Conservation (phyloP, 2,113 vertebrate genomes). For the Nerophis lumbriciformis region DNA sequence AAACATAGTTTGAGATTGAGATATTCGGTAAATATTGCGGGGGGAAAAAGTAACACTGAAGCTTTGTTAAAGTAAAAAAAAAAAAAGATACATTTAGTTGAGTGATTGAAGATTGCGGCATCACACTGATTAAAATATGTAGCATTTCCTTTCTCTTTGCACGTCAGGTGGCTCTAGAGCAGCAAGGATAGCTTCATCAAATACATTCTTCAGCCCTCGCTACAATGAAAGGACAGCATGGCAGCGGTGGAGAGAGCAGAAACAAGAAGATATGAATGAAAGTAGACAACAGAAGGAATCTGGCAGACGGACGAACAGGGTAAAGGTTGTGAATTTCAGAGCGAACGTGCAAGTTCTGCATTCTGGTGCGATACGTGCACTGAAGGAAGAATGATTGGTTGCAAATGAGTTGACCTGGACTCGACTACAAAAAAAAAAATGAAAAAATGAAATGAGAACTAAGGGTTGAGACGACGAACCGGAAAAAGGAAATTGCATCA, state of each 20-base stretch:
- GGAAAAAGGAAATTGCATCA: slow-evolving; percentile 63
- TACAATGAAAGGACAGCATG: slow-evolving; percentile 69
- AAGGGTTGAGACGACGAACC: slow-evolving; percentile 13
- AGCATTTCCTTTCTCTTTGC: slow-evolving; percentile 97
- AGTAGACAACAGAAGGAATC: slow-evolving; percentile 22
- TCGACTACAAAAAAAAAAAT: not conserved
- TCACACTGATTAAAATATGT: slow-evolving; percentile 67
- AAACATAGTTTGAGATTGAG: not conserved
- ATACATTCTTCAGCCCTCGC: slow-evolving; percentile 99
- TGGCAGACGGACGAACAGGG: slow-evolving; percentile 5
- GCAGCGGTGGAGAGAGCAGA: slow-evolving; percentile 79
- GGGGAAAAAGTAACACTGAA: not conserved
- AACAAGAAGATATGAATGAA: slow-evolving; percentile 69
- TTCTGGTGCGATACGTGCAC: not conserved
- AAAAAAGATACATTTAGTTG: not conserved
- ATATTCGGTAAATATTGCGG: slow-evolving; percentile 21
- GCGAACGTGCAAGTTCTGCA: too few species aligned
- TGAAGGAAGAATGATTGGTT: not conserved
- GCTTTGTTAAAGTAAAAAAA: not conserved
- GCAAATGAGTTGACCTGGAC: not conserved
- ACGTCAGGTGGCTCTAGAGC: slow-evolving; percentile 98
- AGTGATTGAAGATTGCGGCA: not conserved
- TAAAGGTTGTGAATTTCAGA: not conserved
- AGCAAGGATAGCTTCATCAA: slow-evolving; percentile 99
- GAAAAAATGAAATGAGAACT: not conserved